These are phyloP conservation scores for Microtus oregoni DNA, from an alignment of 2,113 vertebrate genomes.

Conservation along the genomic window DNA sequence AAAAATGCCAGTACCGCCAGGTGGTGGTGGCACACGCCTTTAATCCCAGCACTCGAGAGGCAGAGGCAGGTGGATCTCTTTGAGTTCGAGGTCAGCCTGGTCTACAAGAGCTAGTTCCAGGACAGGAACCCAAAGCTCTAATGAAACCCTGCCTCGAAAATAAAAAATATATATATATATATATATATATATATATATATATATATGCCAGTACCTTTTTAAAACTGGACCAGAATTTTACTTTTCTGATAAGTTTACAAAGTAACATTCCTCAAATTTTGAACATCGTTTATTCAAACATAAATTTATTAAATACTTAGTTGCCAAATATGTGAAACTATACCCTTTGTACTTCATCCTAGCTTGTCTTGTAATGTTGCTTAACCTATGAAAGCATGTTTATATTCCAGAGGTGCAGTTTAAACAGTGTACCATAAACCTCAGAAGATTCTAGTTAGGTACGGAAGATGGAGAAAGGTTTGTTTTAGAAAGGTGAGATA, in stretches of 20 bases:
- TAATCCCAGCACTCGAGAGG: too few relatives aligned
- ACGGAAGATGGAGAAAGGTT: not conserved
- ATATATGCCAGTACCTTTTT: not conserved
- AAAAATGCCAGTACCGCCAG: not conserved
- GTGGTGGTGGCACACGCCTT: too few relatives aligned
- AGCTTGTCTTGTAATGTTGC: conserved; percentile 31
- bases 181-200: too few relatives aligned
- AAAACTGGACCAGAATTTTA: conserved; percentile 6
- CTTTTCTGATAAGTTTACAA: not conserved
- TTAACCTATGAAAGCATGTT: conserved; percentile 27
- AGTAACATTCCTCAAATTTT: conserved; percentile 18
- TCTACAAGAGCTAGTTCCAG: too few relatives aligned
- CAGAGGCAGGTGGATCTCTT: too few relatives aligned
- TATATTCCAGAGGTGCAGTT: not conserved
- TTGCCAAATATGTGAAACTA: conserved; percentile 26
- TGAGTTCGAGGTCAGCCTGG: too few relatives aligned
- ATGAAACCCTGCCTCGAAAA: too few relatives aligned
- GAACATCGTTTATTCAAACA: conserved; percentile 28
- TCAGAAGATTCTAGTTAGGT: not conserved
- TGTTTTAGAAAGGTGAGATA: not conserved
- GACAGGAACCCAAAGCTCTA: too few relatives aligned
- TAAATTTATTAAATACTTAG: conserved; percentile 49
- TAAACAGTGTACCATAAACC: not conserved
- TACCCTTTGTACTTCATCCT: not conserved
- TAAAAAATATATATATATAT: too few relatives aligned